Conservation (phyloP, 2,797 vertebrate species). For the Cuniculus paca region DNA sequence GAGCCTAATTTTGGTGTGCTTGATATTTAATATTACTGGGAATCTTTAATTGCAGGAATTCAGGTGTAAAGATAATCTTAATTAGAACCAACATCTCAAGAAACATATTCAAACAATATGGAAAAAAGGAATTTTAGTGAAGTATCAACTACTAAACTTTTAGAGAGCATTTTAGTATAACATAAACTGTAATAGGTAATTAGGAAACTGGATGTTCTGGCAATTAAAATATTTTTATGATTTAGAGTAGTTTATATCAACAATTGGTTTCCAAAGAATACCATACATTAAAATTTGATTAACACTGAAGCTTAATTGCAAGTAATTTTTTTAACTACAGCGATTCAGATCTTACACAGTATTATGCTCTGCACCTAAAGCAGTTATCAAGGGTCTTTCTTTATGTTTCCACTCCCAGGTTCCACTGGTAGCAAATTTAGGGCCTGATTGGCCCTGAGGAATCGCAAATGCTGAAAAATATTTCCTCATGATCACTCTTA, state of each 20-base stretch:
- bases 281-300: conserved; percentile 58
- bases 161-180: conserved; percentile 50
- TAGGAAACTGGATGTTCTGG: conserved; percentile 47
- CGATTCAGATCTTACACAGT: not conserved
- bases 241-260: conserved; percentile 44
- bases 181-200: not conserved
- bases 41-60: not conserved
- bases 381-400: not conserved
- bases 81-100: conserved; percentile 39
- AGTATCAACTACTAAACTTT: conserved; percentile 34
- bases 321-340: not conserved
- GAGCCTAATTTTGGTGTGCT: not conserved
- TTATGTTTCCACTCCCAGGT: not conserved
- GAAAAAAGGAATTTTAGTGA: conserved; percentile 31
- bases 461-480: conserved; percentile 47
- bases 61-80: conserved; percentile 36
- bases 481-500: conserved; percentile 26
- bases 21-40: conserved; percentile 55
- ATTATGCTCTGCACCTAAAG: not conserved
- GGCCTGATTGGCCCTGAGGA: conserved; percentile 30
- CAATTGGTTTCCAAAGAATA: conserved; percentile 59
- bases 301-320: conserved; percentile 41
- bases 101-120: not conserved
- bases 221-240: conserved; percentile 34
- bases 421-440: not conserved